phyloP scores from a whole-genome alignment of 2,113 vertebrate species.

The Aspidoscelis tigris region DNA sequence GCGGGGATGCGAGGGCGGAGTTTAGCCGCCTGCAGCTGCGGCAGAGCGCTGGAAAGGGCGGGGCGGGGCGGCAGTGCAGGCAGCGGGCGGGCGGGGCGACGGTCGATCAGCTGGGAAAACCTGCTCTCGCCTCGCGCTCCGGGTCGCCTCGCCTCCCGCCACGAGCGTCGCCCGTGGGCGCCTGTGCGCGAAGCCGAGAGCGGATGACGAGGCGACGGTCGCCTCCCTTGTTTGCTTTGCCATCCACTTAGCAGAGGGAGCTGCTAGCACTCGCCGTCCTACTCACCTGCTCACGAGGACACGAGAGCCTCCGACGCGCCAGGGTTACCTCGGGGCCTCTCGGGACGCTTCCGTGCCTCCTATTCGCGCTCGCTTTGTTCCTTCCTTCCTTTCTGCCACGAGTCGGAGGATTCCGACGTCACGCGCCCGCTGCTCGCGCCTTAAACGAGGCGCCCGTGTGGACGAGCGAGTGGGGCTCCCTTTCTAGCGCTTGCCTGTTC shows the following conservation, averaged over 20 bases:
- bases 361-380: background rate
- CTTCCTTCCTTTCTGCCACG: background rate
- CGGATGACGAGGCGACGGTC: background rate
- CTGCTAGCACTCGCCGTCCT: too few relatives aligned
- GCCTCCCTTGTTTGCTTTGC: background rate
- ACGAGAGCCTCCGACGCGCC: background rate
- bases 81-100: background rate
- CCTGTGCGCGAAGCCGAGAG: too few relatives aligned
- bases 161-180: too few relatives aligned
- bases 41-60: slow-evolving; percentile 41
- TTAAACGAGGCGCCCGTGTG: too few relatives aligned
- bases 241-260: background rate
- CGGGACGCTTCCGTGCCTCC: too few relatives aligned
- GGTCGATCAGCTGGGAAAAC: background rate
- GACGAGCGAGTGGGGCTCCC: too few relatives aligned
- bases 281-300: background rate
- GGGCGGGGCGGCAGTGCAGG: background rate
- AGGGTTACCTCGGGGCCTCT: background rate
- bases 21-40: slow-evolving; percentile 51
- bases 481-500: too few relatives aligned
- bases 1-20: slow-evolving; percentile 51
- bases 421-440: background rate
- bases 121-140: background rate
- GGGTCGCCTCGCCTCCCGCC: too few relatives aligned
- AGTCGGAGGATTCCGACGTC: background rate